Conservation (phyloP, 2,113 vertebrate genomes). For the Cephalopholis sonnerati region DNA sequence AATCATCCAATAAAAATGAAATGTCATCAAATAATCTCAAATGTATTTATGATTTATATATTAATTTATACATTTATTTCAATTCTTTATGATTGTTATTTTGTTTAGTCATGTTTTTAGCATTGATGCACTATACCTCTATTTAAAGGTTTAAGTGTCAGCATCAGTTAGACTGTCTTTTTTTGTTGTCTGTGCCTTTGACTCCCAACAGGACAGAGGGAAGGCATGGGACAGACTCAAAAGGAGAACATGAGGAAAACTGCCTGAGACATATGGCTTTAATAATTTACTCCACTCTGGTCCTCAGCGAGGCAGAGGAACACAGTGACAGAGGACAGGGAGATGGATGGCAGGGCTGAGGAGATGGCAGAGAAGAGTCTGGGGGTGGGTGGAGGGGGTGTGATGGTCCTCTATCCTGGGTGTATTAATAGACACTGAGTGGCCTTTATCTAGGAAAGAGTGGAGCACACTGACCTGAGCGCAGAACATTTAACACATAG, state of each 20-base stretch:
- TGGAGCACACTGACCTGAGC: slow-evolving; percentile 59
- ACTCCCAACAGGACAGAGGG: not conserved
- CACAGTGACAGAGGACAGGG: slow-evolving; percentile 6
- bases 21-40: too few species aligned
- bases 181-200: not conserved
- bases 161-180: not conserved
- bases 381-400: slow-evolving; percentile 15
- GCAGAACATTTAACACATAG: slow-evolving; percentile 64
- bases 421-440: slow-evolving; percentile 81
- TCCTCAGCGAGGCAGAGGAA: not conserved
- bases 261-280: slow-evolving; percentile 11
- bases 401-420: slow-evolving; percentile 56
- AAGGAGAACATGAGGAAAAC: slow-evolving; percentile 5
- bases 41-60: too few species aligned
- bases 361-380: slow-evolving; percentile 22
- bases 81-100: not conserved
- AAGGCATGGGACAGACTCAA: not conserved
- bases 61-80: not conserved
- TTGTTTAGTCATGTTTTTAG: not conserved
- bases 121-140: not conserved
- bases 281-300: slow-evolving; percentile 52
- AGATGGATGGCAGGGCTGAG: slow-evolving; percentile 21
- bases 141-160: not conserved
- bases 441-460: slow-evolving; percentile 76
- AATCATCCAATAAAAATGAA: not conserved